phyloP scores from a whole-genome alignment of 2,113 vertebrate species.

The Nothocercus julius region DNA sequence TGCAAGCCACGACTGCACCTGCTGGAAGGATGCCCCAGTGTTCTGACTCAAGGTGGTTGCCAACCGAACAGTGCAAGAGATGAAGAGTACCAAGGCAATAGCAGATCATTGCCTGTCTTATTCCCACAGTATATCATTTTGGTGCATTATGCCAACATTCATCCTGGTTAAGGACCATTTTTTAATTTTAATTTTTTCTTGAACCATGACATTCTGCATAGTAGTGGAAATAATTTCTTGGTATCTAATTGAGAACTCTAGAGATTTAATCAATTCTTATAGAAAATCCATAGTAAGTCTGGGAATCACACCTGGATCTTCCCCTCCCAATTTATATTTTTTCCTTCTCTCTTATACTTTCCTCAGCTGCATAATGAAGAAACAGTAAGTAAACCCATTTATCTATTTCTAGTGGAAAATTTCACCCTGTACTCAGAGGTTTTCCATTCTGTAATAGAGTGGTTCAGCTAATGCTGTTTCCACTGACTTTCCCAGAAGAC shows the following conservation, averaged over 20 bases:
- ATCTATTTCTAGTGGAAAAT: neutral
- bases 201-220: slow-evolving; percentile 58
- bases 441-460: neutral
- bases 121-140: slow-evolving; percentile 59
- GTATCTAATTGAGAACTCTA: slow-evolving; percentile 19
- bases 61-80: slow-evolving; percentile 7
- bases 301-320: slow-evolving; percentile 11
- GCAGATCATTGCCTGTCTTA: slow-evolving; percentile 42
- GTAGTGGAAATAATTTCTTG: slow-evolving; percentile 30
- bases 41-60: neutral
- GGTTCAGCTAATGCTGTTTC: neutral
- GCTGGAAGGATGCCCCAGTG: slow-evolving; percentile 40
- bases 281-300: slow-evolving; percentile 26
- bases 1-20: slow-evolving; percentile 18
- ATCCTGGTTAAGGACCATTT: neutral
- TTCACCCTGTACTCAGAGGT: neutral
- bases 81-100: slow-evolving; percentile 28
- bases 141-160: slow-evolving; percentile 57
- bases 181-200: neutral
- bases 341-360: neutral
- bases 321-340: neutral
- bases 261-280: slow-evolving; percentile 16
- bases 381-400: neutral
- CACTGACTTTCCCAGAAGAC: neutral
- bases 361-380: neutral